Conservation (phyloP, 2,888 invertebrate species). For the Acrocyrtus sp. region DNA sequence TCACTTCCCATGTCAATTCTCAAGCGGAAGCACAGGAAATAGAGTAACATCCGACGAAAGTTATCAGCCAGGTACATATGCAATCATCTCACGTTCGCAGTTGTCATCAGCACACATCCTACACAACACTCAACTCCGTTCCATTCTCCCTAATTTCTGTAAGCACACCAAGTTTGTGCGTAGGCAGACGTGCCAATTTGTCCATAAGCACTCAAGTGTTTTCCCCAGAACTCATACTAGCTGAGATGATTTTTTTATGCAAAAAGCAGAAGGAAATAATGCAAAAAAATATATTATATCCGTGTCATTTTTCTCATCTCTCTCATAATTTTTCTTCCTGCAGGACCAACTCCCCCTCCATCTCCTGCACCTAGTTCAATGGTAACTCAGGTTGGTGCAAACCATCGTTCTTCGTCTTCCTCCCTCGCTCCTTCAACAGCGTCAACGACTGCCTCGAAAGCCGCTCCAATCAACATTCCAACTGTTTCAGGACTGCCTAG, state of each 20-base stretch:
- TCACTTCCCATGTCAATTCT: constrained; percentile 46
- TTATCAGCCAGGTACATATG: constrained; percentile 51
- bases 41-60: constrained; percentile 49
- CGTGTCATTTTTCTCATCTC: background rate
- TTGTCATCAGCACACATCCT: constrained; percentile 29
- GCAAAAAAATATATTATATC: background rate
- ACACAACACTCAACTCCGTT: too few species aligned
- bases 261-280: too few species aligned
- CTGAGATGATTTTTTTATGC: too few species aligned
- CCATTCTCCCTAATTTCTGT: background rate
- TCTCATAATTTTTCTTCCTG: background rate
- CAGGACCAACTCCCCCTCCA: constrained; percentile 63
- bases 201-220: too few species aligned
- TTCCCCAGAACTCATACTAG: too few species aligned
- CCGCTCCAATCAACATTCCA: constrained; percentile 43
- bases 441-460: constrained; percentile 27
- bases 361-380: constrained; percentile 62
- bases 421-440: constrained; percentile 16
- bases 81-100: constrained; percentile 47
- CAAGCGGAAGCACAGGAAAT: constrained; percentile 49
- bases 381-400: constrained; percentile 26
- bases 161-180: background rate
- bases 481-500: constrained; percentile 33
- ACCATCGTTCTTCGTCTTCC: constrained; percentile 27
- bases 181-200: background rate